phyloP scores from a whole-genome alignment of 2,113 vertebrate species.

The Otocyon megalotis region DNA sequence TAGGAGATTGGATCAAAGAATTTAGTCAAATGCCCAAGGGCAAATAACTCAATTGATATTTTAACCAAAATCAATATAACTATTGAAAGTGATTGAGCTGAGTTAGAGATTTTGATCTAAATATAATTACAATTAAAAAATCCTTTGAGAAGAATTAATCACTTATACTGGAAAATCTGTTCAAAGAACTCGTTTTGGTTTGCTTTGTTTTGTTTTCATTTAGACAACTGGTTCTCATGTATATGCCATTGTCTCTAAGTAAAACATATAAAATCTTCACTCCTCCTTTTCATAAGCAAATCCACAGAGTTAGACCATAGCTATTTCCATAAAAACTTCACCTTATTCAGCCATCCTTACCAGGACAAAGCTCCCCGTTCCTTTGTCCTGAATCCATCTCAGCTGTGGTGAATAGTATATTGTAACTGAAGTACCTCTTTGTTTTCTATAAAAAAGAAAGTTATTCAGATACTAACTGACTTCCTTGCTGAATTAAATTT shows the following conservation, averaged over 20 bases:
- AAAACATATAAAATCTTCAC: not conserved
- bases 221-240: not conserved
- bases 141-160: not conserved
- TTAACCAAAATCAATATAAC: not conserved
- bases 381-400: not conserved
- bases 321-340: not conserved
- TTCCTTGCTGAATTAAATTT: slow-evolving; percentile 17
- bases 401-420: not conserved
- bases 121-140: not conserved
- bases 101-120: not conserved
- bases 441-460: not conserved
- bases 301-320: not conserved
- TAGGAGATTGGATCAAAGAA: not conserved
- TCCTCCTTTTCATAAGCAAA: not conserved
- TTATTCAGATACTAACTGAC: not conserved
- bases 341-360: not conserved
- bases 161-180: not conserved
- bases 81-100: not conserved
- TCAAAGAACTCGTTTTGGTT: not conserved
- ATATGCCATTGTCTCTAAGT: not conserved
- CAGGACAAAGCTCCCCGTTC: not conserved
- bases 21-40: not conserved
- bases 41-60: not conserved
- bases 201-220: not conserved
- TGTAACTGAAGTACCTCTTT: not conserved